A percentile compares a stretch with the other conserved stretches of the same genome.
Conservation (phyloP, 2,888 invertebrate species). For the Branchellion lobata region DNA sequence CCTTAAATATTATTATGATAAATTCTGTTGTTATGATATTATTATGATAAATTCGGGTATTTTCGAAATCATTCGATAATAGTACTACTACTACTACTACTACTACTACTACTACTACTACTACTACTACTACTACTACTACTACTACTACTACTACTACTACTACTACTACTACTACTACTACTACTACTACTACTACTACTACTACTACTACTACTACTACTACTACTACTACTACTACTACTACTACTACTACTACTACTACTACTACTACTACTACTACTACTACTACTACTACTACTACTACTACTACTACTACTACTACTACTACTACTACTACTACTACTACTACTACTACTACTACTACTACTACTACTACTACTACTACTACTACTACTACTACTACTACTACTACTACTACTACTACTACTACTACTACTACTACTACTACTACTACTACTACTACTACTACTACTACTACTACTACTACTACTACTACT, state of each 20-base stretch:
- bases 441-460: constrained; percentile 40
- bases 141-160: constrained; percentile 40
- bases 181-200: constrained; percentile 34
- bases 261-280: constrained; percentile 34
- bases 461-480: constrained; percentile 34
- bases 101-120: constrained; percentile 40
- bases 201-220: constrained; percentile 34
- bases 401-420: constrained; percentile 34
- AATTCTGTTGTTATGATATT: too few relatives aligned
- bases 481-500: constrained; percentile 34
- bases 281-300: constrained; percentile 34
- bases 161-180: constrained; percentile 34
- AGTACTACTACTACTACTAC: constrained; percentile 36
- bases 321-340: constrained; percentile 40
- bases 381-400: constrained; percentile 34
- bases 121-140: constrained; percentile 40
- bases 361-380: constrained; percentile 34
- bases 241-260: constrained; percentile 34
- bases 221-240: constrained; percentile 40
- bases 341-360: constrained; percentile 34
- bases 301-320: constrained; percentile 34
- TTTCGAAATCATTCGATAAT: too few relatives aligned
- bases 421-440: constrained; percentile 34
- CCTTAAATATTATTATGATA: too few relatives aligned
- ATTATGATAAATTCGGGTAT: too few relatives aligned